Evolutionary conservation across 2,113 vertebrate genomes (phyloP).

Genomic region (Nothocercus julius): DNA sequence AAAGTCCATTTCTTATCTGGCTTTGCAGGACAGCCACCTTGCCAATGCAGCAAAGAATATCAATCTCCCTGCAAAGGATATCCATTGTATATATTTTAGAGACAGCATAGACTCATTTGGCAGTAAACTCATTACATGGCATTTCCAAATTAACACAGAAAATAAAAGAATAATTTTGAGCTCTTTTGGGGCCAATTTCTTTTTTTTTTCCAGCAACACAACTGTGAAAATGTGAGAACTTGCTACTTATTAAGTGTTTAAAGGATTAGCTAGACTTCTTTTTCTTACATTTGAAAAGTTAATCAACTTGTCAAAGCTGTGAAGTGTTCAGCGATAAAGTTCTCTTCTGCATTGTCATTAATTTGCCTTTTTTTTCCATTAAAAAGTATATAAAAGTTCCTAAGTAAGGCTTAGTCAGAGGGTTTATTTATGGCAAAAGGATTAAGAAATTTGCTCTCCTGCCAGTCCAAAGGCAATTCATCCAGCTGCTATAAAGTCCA

Average conservation of each 20-base stretch:
- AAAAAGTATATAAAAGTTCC: neutral
- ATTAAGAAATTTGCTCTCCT: conserved; percentile 6
- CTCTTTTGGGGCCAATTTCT: neutral
- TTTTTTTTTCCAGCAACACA: neutral
- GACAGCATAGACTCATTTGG: neutral
- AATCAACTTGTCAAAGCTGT: neutral
- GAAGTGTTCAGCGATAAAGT: conserved; percentile 2
- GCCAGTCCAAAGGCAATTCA: neutral
- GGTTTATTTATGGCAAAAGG: neutral
- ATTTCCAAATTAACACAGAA: neutral
- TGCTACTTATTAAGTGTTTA: conserved; percentile 21
- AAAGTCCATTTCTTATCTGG: neutral
- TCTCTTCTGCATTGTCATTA: neutral
- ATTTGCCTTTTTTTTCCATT: neutral
- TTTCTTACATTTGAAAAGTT: conserved; percentile 4
- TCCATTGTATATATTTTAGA: neutral
- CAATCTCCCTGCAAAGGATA: neutral
- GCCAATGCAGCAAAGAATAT: neutral
- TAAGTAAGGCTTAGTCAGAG: neutral
- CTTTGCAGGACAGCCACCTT: neutral
- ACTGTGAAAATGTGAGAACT: conserved; percentile 11
- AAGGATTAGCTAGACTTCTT: neutral
- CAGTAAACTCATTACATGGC: neutral
- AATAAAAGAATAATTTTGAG: neutral
- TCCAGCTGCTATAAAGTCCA: neutral